Evolutionary conservation across 1,140 invertebrate species (phyloP).

Genomic region (Bombus waltoni): DNA sequence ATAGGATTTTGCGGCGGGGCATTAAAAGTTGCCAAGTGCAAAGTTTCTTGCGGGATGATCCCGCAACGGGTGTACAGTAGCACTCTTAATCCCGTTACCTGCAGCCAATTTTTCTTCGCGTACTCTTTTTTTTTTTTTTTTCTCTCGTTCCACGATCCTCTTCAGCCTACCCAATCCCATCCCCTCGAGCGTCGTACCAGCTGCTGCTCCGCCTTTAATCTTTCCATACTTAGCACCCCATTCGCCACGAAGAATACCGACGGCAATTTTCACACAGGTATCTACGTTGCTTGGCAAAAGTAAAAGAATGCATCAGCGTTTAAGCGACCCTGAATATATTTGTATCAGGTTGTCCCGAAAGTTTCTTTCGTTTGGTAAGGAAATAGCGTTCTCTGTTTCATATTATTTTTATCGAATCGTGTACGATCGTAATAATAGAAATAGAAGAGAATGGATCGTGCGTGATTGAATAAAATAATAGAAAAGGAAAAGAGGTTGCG

Average conservation of each 20-base stretch:
- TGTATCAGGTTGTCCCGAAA: no score
- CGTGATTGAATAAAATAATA: no score
- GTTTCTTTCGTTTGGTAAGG: no score
- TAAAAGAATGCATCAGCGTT: no score
- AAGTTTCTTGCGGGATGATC: constrained; percentile 80
- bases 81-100: constrained; percentile 80
- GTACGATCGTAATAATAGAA: no score
- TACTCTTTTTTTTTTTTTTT: constrained; percentile 4
- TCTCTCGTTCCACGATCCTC: constrained; percentile 23
- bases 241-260: constrained; percentile 44
- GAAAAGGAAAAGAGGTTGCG: no score
- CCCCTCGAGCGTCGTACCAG: neutral
- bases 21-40: constrained; percentile 82
- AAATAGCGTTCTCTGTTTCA: no score
- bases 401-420: no score
- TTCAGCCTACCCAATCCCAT: neutral
- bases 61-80: constrained; percentile 74
- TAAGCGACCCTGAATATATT: no score
- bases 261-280: constrained; percentile 57
- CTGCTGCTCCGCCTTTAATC: constrained; percentile 34
- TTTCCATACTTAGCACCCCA: constrained; percentile 37
- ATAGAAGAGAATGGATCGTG: no score
- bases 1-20: constrained; percentile 76
- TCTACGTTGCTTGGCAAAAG: neutral
- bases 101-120: constrained; percentile 77